Evolutionary conservation across 1,140 invertebrate genomes (phyloP).

Genomic region (Sitophilus oryzae): DNA sequence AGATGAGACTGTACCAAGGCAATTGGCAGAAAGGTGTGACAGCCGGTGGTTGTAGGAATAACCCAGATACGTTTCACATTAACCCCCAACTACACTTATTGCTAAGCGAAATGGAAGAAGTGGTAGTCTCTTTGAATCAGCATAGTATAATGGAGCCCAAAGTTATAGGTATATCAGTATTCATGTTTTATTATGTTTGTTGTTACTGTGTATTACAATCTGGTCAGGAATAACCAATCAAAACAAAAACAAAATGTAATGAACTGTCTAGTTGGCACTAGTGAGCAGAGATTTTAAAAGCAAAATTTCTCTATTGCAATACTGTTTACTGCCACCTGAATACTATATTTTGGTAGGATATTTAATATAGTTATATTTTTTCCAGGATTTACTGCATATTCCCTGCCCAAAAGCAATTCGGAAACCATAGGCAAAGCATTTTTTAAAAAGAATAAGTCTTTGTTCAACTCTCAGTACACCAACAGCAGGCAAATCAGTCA

Average conservation of each 20-base stretch:
- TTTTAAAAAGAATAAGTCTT: slow-evolving; percentile 83
- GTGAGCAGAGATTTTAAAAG: too few species aligned
- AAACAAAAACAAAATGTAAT: too few species aligned
- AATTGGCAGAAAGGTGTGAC: slow-evolving; percentile 85
- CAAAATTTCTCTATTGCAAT: too few species aligned
- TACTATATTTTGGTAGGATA: too few species aligned
- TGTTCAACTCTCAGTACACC: slow-evolving; percentile 86
- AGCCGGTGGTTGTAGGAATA: slow-evolving; percentile 86
- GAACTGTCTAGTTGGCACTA: too few species aligned
- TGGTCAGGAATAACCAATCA: too few species aligned
- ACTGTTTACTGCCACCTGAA: too few species aligned
- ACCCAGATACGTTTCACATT: slow-evolving; percentile 88
- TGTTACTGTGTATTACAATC: too few species aligned
- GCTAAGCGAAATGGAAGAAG: slow-evolving; percentile 75
- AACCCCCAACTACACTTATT: slow-evolving; percentile 84
- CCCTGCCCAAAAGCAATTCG: slow-evolving; percentile 60
- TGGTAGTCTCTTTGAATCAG: slow-evolving; percentile 82
- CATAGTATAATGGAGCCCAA: slow-evolving; percentile 89
- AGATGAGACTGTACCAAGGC: slow-evolving; percentile 77
- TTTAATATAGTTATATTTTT: neutral
- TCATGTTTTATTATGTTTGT: too few species aligned
- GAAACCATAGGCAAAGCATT: slow-evolving; percentile 67
- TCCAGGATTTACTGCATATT: slow-evolving; percentile 82
- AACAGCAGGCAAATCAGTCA: slow-evolving; percentile 81
- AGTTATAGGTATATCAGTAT: slow-evolving; percentile 66